Evolutionary conservation across 2,888 invertebrate genomes (phyloP).

Genomic region (Acleris sparsana): DNA sequence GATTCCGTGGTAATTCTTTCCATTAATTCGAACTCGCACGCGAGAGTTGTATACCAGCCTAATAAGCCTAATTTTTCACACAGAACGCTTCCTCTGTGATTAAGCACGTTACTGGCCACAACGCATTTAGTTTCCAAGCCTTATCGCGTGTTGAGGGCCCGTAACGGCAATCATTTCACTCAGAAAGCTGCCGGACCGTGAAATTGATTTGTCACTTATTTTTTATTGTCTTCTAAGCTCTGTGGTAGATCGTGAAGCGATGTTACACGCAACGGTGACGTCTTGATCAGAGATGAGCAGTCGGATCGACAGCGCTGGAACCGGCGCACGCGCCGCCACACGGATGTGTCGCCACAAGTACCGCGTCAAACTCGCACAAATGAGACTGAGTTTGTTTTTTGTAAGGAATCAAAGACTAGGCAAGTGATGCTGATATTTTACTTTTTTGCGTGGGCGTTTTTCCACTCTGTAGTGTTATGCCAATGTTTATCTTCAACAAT

Average conservation of each 20-base stretch:
- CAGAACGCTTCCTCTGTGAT: not conserved
- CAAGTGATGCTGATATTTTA: constrained; percentile 53
- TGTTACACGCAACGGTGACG: constrained; percentile 23
- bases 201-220: constrained; percentile 57
- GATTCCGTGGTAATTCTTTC: constrained; percentile 70
- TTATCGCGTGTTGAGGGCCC: constrained; percentile 22
- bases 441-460: constrained; percentile 25
- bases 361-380: constrained; percentile 57
- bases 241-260: constrained; percentile 12
- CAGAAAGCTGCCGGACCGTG: constrained; percentile 41
- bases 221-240: constrained; percentile 40
- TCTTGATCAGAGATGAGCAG: constrained; percentile 34
- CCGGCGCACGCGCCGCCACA: constrained; percentile 53
- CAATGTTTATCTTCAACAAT: constrained; percentile 24
- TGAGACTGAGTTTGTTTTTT: constrained; percentile 67
- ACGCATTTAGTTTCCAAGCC: constrained; percentile 3
- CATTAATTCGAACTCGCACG: constrained; percentile 42
- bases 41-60: constrained; percentile 7
- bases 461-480: constrained; percentile 17
- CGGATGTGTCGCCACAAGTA: constrained; percentile 63
- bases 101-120: not conserved
- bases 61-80: not conserved
- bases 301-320: constrained; percentile 35
- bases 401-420: constrained; percentile 62
- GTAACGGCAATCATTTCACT: constrained; percentile 24